phyloP scores from a whole-genome alignment of 1,140 invertebrate species.

The Vanessa atalanta region DNA sequence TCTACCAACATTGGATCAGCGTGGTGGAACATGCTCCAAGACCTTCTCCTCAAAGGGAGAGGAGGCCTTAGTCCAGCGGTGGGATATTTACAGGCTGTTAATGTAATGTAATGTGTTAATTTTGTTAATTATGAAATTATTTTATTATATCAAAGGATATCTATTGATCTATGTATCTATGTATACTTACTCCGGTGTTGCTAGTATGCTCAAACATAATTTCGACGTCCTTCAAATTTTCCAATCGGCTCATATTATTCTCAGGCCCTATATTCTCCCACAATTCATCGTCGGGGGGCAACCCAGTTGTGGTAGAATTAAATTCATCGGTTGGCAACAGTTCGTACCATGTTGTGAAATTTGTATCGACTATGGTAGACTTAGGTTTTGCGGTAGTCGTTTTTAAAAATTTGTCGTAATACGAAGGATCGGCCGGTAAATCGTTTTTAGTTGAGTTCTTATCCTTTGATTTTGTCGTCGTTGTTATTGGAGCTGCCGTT shows the following conservation, averaged over 20 bases:
- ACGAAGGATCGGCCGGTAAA: slow-evolving; percentile 61
- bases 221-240: slow-evolving; percentile 73
- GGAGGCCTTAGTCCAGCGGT: no score
- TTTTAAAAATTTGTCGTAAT: slow-evolving; percentile 78
- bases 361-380: slow-evolving; percentile 48
- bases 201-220: slow-evolving; percentile 63
- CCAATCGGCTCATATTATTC: slow-evolving; percentile 47
- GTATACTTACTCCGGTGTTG: slow-evolving; percentile 51
- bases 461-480: slow-evolving; percentile 47
- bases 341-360: slow-evolving; percentile 71
- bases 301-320: slow-evolving; percentile 51
- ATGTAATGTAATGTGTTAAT: no score
- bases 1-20: no score
- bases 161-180: background rate
- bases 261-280: slow-evolving; percentile 66
- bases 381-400: slow-evolving; percentile 59
- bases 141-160: no score
- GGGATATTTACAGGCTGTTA: no score
- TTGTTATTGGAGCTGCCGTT: slow-evolving; percentile 50
- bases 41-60: no score
- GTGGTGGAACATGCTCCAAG: no score
- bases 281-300: slow-evolving; percentile 62
- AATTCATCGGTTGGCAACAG: slow-evolving; percentile 57
- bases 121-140: no score
- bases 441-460: slow-evolving; percentile 54